phyloP scores from a whole-genome alignment of 2,888 invertebrate genomes.

The Hoplodrina blanda region DNA sequence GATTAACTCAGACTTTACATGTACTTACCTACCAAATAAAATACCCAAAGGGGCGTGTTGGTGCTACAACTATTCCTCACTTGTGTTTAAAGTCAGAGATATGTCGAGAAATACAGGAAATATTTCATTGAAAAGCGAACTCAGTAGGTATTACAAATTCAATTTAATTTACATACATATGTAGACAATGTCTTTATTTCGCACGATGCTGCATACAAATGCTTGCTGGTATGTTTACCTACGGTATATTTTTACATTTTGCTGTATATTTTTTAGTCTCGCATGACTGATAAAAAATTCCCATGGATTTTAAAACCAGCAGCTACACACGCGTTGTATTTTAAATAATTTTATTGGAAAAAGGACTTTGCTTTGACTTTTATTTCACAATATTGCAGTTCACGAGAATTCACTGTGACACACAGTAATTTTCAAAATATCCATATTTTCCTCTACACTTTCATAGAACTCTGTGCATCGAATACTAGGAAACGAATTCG shows the following conservation, averaged over 20 bases:
- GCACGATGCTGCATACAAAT: constrained; percentile 45
- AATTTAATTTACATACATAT: constrained; percentile 51
- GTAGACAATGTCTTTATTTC: constrained; percentile 31
- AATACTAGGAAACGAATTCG: neutral
- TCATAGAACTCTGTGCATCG: neutral
- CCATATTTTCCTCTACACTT: neutral
- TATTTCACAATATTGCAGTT: constrained; percentile 1
- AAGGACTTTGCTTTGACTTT: constrained; percentile 5
- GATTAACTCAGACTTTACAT: constrained; percentile 38
- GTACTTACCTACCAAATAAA: constrained; percentile 18
- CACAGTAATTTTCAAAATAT: neutral
- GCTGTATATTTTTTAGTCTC: neutral
- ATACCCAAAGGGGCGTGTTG: constrained; percentile 12
- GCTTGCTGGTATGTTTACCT: constrained; percentile 17
- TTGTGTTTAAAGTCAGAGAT: constrained; percentile 15
- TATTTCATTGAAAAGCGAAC: constrained; percentile 37
- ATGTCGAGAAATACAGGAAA: constrained; percentile 21
- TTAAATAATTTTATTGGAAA: constrained; percentile 15
- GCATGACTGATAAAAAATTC: constrained; percentile 1
- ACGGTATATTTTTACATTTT: constrained; percentile 10
- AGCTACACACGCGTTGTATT: neutral
- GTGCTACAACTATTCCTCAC: neutral
- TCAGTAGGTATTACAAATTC: constrained; percentile 29
- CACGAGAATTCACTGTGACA: constrained; percentile 1
- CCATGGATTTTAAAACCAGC: neutral